Base-by-base conservation (phyloP, 1,140 invertebrate genomes). In the Archivesica marissinica region DNA sequence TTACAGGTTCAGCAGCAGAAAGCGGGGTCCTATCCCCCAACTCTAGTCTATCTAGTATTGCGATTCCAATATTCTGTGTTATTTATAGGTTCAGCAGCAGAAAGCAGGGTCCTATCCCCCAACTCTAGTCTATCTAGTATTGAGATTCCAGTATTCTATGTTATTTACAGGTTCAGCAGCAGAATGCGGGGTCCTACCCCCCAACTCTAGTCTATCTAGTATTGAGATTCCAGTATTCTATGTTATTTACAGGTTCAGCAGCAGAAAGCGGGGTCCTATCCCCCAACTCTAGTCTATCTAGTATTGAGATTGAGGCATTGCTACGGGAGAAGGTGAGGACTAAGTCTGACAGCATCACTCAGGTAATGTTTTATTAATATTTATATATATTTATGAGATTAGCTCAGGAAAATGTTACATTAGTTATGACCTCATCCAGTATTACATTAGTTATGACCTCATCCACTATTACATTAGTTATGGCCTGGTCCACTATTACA, bases 221-320 rank as follows among this genome's bases (percentile, higher is more conserved):
- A 92, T 93, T 85, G 92, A 92, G 85, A 84, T 93, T 23, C 50
- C 41, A 25, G 15, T 66, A 66, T 78, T 70, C 28, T n/a, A 52
- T 33, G 20, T 6, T 30, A 54, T 59, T 79, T 81, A 11, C 78
- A 77, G 78, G 72, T 41, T 75, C 82, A 39, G 74, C 30, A 33
- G 64, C 54, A 66, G 84, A 88, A 6, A 80, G 30, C 28, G 76
- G 80, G 28, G 59, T 86, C 23, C 74, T 66, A 20, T 66, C 86
- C 30, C 76, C 85, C 2, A 90, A 88, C 85, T 83, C 82, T 82
- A 88, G 87, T 52, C 59, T 93, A 70, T 92, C 92, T 68, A 91
- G 87, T 80, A 92, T 93, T 85, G 92, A 92, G 85, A 84, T 93
- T 23, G 91, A 92, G 86, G 86, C 89, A n/a, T 35, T 91, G 54